Evolutionary conservation across 2,113 vertebrate species (phyloP), one percentile per base, ranked within the genome.

Genomic region (Potamarius usumacintae): DNA sequence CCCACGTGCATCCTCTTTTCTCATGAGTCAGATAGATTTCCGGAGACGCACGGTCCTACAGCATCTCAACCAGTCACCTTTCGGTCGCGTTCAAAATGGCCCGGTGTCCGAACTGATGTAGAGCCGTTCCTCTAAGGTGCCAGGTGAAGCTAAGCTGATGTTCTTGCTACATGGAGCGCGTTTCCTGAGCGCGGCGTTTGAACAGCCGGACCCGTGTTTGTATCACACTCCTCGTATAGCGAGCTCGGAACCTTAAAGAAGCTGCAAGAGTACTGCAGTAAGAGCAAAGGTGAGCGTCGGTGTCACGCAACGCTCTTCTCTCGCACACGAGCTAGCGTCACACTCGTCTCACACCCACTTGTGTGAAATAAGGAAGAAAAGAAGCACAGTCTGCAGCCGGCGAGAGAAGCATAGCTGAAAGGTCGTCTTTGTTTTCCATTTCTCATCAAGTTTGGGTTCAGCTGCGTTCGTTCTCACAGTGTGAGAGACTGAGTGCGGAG

Each of bases 391-490:
- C 77, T n/a, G 30, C 52, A 22, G 60, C 18, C 71, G 60, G 82
- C 63, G 67, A 85, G 87, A 48, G 85, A 78, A 85, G 71, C 87
- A 85, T 72, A 22, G 65, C 90, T 95, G 92, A 96, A 95, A 93
- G 93, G 93, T 94, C 50, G 87, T 91, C 94, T 95, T 95, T 96
- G 95, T 96, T 93, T 82, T 89, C 87, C 48, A 90, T 92, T 85
- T 90, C 93, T 90, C 91, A 91, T 89, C 91, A 92, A 93, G 94
- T 93, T 94, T 93, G 90, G 65, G 89, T 93, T 93, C 92, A 92
- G 92, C 91, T 93, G 93, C 88, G 86, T 80, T 79, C 86, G 89
- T 93, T 95, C 91, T 93, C 90, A 93, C 91, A 93, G 92, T 91
- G 92, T 92, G 92, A 92, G 92, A 92, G 93, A 92, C 77, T 85